These are phyloP conservation scores for Nannobrachium achirus DNA, from an alignment of 2,113 vertebrate species.

Conservation along the genomic window DNA sequence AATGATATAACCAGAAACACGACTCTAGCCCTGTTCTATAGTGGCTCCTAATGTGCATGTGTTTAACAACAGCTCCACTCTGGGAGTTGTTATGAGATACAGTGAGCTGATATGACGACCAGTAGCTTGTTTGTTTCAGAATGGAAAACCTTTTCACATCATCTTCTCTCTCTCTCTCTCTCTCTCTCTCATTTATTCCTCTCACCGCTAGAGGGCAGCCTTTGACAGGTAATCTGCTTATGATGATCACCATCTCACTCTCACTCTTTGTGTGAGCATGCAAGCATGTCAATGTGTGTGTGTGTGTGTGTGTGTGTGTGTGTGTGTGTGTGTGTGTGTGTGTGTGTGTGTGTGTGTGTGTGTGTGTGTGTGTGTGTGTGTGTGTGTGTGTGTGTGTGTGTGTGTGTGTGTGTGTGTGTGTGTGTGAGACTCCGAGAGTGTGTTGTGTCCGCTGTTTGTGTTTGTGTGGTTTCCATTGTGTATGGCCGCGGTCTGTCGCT, in stretches of 20 bases:
- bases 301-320: constrained; percentile 22
- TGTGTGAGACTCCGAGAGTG: too few species aligned
- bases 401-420: constrained; percentile 22
- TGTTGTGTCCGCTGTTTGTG: background rate
- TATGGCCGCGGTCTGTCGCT: background rate
- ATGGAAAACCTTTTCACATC: too few species aligned
- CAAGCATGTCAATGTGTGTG: background rate
- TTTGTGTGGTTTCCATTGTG: constrained; percentile 8
- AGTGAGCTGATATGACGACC: too few species aligned
- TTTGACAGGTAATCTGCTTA: constrained; percentile 17
- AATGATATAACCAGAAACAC: too few species aligned
- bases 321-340: background rate
- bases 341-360: constrained; percentile 11
- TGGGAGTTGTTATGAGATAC: too few species aligned
- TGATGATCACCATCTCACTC: background rate
- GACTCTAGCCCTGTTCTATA: too few species aligned
- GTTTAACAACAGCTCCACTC: too few species aligned
- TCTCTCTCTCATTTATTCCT: background rate
- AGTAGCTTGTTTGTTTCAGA: too few species aligned
- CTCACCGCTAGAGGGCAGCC: constrained; percentile 59
- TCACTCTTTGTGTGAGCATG: background rate
- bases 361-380: background rate
- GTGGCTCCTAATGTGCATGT: background rate
- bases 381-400: constrained; percentile 3
- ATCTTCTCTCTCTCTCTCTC: background rate